Percentiles rank a stretch among this genome's conserved stretches.
Conservation (phyloP, 1,140 invertebrate species). For the Psix sp. region DNA sequence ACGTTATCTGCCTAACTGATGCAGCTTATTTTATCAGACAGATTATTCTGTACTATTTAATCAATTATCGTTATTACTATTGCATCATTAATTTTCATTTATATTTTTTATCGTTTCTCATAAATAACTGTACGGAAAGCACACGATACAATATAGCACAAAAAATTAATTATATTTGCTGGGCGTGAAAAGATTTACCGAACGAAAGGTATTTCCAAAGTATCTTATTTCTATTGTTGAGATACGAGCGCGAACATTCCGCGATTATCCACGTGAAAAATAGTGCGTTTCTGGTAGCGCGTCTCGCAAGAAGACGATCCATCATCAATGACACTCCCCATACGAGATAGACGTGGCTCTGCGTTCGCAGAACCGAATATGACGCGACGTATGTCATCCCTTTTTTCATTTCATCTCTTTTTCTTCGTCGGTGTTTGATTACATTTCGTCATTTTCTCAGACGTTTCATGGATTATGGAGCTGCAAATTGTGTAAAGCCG, state of each 20-base stretch:
- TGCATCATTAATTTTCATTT: too few relatives aligned
- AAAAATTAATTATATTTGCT: constrained; percentile 10
- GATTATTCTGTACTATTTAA: too few relatives aligned
- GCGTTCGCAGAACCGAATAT: constrained; percentile 16
- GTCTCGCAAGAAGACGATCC: constrained; percentile 41
- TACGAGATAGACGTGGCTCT: constrained; percentile 15
- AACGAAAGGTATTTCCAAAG: constrained; percentile 16
- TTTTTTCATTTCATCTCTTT: constrained; percentile 26
- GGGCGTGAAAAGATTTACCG: not conserved
- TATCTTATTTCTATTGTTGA: constrained; percentile 38
- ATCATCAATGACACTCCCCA: constrained; percentile 54
- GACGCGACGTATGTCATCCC: constrained; percentile 34
- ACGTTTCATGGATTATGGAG: constrained; percentile 6
- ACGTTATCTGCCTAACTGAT: constrained; percentile 8
- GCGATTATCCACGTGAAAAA: constrained; percentile 58
- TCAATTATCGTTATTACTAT: too few relatives aligned
- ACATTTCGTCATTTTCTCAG: constrained; percentile 24
- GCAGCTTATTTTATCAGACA: too few relatives aligned
- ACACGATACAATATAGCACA: too few relatives aligned
- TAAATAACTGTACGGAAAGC: too few relatives aligned
- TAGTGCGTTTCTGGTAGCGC: constrained; percentile 30
- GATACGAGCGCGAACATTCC: constrained; percentile 34
- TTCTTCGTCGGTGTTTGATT: constrained; percentile 35
- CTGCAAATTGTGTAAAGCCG: not conserved
- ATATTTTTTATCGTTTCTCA: too few relatives aligned